These are phyloP conservation scores for Bradysia coprophila DNA, from an alignment of 1,140 invertebrate species.

Conservation along the genomic window DNA sequence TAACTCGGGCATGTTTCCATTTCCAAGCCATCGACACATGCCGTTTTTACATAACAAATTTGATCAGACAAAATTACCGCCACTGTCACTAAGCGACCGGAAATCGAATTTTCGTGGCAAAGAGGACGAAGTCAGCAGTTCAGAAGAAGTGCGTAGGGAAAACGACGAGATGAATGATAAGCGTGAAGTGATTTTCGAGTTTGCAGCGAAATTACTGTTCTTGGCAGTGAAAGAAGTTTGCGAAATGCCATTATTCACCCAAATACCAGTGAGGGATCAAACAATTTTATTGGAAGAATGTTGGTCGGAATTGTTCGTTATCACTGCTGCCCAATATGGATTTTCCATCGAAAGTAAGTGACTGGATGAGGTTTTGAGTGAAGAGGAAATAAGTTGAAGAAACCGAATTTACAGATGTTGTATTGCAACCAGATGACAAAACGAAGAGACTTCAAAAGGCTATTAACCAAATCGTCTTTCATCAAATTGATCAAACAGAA, in stretches of 20 bases:
- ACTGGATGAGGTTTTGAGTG: background rate
- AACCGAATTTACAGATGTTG: constrained; percentile 1
- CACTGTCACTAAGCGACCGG: constrained; percentile 4
- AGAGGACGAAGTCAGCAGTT: constrained; percentile 56
- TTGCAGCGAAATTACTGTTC: constrained; percentile 58
- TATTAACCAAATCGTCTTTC: constrained; percentile 39
- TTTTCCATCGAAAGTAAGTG: constrained; percentile 50
- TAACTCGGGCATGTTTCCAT: background rate
- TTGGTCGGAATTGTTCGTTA: constrained; percentile 71
- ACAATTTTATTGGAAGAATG: constrained; percentile 50
- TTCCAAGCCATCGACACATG: background rate
- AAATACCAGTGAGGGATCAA: constrained; percentile 52
- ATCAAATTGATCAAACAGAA: constrained; percentile 61
- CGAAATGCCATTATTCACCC: constrained; percentile 51
- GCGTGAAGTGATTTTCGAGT: constrained; percentile 47
- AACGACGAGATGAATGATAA: constrained; percentile 18
- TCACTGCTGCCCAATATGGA: constrained; percentile 63
- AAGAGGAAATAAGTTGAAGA: no score
- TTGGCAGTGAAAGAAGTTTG: constrained; percentile 57
- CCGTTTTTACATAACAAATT: background rate
- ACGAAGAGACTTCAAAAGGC: constrained; percentile 30
- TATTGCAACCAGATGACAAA: constrained; percentile 1
- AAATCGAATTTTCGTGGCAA: constrained; percentile 24
- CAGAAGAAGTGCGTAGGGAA: constrained; percentile 31
- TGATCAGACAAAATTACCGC: background rate